Percentiles rank a stretch among this genome's conserved stretches.
These are phyloP conservation scores for Butastur rufipennis DNA, from an alignment of 2,113 vertebrate species.

Conservation along the genomic window DNA sequence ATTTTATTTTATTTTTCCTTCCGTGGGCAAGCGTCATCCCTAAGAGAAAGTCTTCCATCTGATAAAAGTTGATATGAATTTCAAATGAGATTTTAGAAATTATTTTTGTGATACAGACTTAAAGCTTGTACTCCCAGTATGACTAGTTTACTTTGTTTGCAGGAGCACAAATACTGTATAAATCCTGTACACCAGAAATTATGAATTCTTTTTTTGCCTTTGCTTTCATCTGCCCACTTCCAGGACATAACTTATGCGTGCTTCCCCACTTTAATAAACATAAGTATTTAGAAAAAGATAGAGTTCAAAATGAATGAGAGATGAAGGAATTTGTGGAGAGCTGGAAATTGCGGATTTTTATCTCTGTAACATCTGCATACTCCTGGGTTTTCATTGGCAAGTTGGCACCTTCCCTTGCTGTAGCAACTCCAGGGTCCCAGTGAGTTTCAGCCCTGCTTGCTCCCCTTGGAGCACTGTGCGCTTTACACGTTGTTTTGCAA, in stretches of 20 bases:
- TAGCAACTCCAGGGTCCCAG: neutral
- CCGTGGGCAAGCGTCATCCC: neutral
- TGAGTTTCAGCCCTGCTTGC: neutral
- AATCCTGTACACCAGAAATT: neutral
- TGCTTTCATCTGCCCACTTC: conserved; percentile 1
- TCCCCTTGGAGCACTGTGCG: fast-evolving
- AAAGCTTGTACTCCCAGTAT: neutral
- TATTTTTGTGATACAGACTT: neutral
- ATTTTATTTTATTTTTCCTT: neutral
- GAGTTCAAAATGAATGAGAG: neutral
- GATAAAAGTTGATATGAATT: neutral
- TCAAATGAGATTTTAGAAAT: neutral
- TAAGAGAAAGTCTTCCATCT: neutral
- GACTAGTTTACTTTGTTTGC: neutral
- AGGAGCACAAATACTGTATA: neutral
- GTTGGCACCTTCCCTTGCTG: neutral
- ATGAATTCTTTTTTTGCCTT: neutral
- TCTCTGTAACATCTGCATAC: neutral
- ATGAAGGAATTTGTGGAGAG: neutral
- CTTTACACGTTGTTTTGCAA: neutral
- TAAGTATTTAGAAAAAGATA: neutral
- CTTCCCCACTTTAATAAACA: neutral
- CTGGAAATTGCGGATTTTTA: neutral
- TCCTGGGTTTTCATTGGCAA: neutral
- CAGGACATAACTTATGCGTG: neutral